These are phyloP conservation scores for Diplosoma virens DNA, from an alignment of 23 tunicate genomes.

Conservation along the genomic window DNA sequence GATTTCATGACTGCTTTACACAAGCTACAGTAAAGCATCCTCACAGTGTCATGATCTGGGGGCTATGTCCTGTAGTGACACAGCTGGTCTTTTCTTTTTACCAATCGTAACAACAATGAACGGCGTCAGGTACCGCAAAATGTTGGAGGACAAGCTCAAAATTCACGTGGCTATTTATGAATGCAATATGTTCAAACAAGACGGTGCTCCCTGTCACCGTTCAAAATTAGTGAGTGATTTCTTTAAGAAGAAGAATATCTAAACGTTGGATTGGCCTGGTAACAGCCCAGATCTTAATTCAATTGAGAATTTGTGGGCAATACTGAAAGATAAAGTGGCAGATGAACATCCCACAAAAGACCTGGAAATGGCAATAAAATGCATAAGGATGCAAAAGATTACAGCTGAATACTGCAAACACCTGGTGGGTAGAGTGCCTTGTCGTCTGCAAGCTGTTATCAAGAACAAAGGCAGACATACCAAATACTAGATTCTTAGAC, in stretches of 20 bases:
- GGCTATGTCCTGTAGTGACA: neutral
- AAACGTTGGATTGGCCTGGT: neutral
- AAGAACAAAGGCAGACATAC: slow-evolving; percentile 3
- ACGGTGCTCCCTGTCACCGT: neutral
- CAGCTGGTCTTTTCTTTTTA: neutral
- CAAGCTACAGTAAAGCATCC: neutral
- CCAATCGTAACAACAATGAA: neutral
- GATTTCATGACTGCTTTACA: slow-evolving; percentile 5
- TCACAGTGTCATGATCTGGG: neutral
- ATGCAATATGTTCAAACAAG: slow-evolving; percentile 6
- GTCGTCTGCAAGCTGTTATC: neutral
- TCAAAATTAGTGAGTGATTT: too few species aligned
- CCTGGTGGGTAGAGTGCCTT: neutral
- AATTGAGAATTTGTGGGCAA: slow-evolving; percentile 12
- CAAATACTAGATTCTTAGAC: neutral
- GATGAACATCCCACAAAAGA: neutral
- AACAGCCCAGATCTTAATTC: slow-evolving; percentile 8
- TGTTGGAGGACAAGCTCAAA: slow-evolving; percentile 3
- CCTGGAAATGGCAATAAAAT: slow-evolving; percentile 11
- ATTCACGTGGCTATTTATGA: slow-evolving; percentile 1
- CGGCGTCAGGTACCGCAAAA: slow-evolving; percentile 12
- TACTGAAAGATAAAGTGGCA: slow-evolving; percentile 7
- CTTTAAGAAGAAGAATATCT: neutral
- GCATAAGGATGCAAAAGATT: neutral
- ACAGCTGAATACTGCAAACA: slow-evolving; percentile 19